Evolutionary conservation across 2,888 invertebrate species (phyloP).

Genomic region (Megaustenia siamemsis): DNA sequence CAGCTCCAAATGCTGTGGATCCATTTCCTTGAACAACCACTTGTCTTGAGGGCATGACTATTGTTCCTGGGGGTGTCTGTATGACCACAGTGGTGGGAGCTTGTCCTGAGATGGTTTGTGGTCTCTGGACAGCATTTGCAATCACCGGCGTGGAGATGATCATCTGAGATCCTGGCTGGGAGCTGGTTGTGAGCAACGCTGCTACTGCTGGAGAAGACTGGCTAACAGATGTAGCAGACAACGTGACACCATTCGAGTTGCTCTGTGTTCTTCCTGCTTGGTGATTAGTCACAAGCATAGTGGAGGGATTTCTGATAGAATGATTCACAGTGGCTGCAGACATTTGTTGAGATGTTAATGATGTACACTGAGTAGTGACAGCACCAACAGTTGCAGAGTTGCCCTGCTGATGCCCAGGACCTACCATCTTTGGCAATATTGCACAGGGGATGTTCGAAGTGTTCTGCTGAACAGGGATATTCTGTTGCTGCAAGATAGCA

Average conservation of each 20-base stretch:
- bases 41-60: conserved; percentile 53
- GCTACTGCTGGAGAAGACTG: conserved; percentile 51
- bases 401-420: conserved; percentile 27
- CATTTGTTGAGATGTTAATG: conserved; percentile 1
- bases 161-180: conserved; percentile 49
- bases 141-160: conserved; percentile 44
- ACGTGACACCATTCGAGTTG: conserved; percentile 22
- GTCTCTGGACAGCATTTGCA: conserved; percentile 21
- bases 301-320: conserved; percentile 45
- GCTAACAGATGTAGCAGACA: conserved; percentile 11
- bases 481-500: conserved; percentile 5
- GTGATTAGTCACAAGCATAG: conserved; percentile 28
- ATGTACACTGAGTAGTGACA: conserved; percentile 39
- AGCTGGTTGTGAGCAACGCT: conserved; percentile 35
- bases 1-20: conserved; percentile 32
- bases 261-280: conserved; percentile 10
- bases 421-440: conserved; percentile 35
- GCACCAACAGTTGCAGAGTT: conserved; percentile 52
- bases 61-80: conserved; percentile 51
- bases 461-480: conserved; percentile 12
- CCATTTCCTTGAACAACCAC: conserved; percentile 46
- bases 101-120: conserved; percentile 24
- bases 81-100: conserved; percentile 50
- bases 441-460: conserved; percentile 39
- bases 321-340: conserved; percentile 28